These are phyloP conservation scores for Dissostichus mawsoni DNA, from an alignment of 2,113 vertebrate genomes.

Conservation along the genomic window DNA sequence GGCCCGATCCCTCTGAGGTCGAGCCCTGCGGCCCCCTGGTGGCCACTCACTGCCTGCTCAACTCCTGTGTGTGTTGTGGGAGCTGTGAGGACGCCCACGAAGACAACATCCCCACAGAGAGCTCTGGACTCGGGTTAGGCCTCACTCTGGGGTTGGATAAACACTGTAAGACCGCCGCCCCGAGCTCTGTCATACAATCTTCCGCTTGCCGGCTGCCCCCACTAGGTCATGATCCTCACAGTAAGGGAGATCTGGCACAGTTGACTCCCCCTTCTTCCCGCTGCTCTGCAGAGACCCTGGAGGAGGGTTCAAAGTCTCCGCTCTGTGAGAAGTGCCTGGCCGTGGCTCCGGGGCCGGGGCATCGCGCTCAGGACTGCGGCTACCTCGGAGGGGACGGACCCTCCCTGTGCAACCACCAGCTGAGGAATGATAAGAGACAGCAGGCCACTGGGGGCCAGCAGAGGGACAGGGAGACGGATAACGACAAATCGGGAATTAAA, in stretches of 20 bases:
- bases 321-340: conserved; percentile 88
- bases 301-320: conserved; percentile 73
- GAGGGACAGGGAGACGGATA: conserved; percentile 67
- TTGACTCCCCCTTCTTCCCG: conserved; percentile 70
- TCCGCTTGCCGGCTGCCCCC: conserved; percentile 80
- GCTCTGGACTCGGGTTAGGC: conserved; percentile 64
- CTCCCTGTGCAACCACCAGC: conserved; percentile 70
- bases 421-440: conserved; percentile 75
- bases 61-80: conserved; percentile 96
- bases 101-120: conserved; percentile 75
- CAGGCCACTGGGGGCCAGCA: conserved; percentile 51
- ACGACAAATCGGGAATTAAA: conserved; percentile 54
- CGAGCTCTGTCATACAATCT: conserved; percentile 82
- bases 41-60: conserved; percentile 91
- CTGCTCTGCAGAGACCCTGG: conserved; percentile 52
- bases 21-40: conserved; percentile 85
- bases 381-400: conserved; percentile 63
- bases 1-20: conserved; percentile 70
- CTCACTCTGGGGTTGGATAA: conserved; percentile 74
- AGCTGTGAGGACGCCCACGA: conserved; percentile 89
- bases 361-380: conserved; percentile 53
- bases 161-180: conserved; percentile 77
- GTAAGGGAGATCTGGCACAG: conserved; percentile 67
- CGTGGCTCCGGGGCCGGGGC: conserved; percentile 74
- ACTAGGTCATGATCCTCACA: conserved; percentile 67